Base-by-base conservation (phyloP, 2,113 vertebrate genomes). In the Telmatochromis bifrenatus region DNA sequence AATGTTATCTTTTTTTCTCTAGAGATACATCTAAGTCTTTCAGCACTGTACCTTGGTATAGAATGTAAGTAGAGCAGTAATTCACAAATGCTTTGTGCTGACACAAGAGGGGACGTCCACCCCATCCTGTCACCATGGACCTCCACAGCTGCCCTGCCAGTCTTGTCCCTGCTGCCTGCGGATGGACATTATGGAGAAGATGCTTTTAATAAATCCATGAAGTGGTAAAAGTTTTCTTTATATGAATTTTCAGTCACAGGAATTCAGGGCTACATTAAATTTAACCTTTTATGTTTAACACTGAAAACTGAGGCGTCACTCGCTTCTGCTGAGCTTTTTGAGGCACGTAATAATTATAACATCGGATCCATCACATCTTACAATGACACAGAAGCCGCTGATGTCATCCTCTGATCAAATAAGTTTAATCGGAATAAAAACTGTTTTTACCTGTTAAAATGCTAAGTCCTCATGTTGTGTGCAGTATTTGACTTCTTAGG, bases 91-190 rank as follows among this genome's bases (percentile, higher is more conserved):
- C 95, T 97, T 0, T 93, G 81, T 8, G 94, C 93, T 0, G 97
- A 97, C 55, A 97, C 96, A 81, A 95, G 95, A 1, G 94, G 70
- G 0, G 96, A 95, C 1, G 88, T 93, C 98, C 98, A 98, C 65
- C 94, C 94, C 0, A 89, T 94, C 75, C 95, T 84, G 0, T 93
- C 87, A 2, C 96, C 96, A 7, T 96, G 96, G 87, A 99, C 96
- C 92, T 98, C 97, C 56, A 99, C 94, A n/a, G 99, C 94, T 2
- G 97, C 97, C 26, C 98, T 95, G 55, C 98, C 98, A 4, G 95
- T 88, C 92, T 95, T 96, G 95, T 99, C 98, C 0, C 95, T 96
- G 90, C 97, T 96, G 7, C 98, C 98, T 99, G 94, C 10, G 10
- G 28, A 62, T 75, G 79, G 51, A 19, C 21, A 91, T 6, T 62